Base-by-base conservation (phyloP, 2,113 vertebrate species). In the Isurus oxyrinchus region DNA sequence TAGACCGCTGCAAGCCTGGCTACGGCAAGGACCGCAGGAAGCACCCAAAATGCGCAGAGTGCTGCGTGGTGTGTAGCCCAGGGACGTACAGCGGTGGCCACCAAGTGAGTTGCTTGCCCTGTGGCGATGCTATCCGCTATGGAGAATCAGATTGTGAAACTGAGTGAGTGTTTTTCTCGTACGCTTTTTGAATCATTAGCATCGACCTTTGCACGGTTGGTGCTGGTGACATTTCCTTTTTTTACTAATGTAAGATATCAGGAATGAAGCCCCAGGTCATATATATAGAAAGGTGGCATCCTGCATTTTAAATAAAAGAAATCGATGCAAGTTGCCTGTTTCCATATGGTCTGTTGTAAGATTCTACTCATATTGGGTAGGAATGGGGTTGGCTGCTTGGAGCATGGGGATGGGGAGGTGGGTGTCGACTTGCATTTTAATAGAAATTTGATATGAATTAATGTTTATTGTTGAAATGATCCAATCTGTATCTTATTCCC, bases 401-500 rank as follows among this genome's bases (percentile, higher is more conserved):
- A 6, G 67, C 13, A 19, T 2, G 63, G 19, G 63, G 63, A 61
- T 19, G 0, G 31, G 31, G 72, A 2, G 7, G 10, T 76, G 27
- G 67, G 67, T 53, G 66, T 49, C 4, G 40, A 35, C 1, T 35
- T 55, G 53, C 21, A 76, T 95, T 95, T 53, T 95, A 69, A 72
- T 31, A 44, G 55, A 72, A 95, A 53, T 27, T 95, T 95, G 67
- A 72, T 95, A 72, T 72, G 94, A 95, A 95, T 76, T 5, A 49
- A 95, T 95, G 23, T 76, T 95, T 95, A 95, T 95, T 53, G 67
- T 72, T 95, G 66, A 95, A 95, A 95, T 95, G n/a, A 67, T 94
- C 40, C 19, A 44, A 23, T 23, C 93, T 94, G 94, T 95, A 61
- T 53, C 49, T 35, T 95, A 76, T 95, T 69, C 93, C 93, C 21